Base-by-base conservation (phyloP, 2,113 vertebrate species). In the Spea multiplicata region DNA sequence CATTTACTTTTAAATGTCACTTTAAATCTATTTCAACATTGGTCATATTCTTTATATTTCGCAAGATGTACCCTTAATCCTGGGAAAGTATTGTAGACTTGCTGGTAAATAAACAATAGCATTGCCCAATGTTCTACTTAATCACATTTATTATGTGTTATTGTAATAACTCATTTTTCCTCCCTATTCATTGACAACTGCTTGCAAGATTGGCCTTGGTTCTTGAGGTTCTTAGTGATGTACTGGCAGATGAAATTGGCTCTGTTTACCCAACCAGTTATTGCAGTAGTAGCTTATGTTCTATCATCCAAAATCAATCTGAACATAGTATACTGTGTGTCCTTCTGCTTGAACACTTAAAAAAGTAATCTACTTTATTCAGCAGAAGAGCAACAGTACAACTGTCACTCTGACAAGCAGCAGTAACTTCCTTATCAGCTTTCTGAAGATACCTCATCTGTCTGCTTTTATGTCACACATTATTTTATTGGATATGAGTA, bases 401-500 rank as follows among this genome's bases (percentile, higher is more conserved):
- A 12, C 55, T 59, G 55, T 59, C 55, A 59, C 12, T 5, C 10
- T 59, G 55, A 59, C 55, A 59, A 59, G 55, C 4, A 59, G 55
- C 55, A 59, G 55, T 9, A 12, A 71, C 68, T 57, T 79, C 55
- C 55, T 59, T 59, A 59, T 59, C 55, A 53, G 52, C 81, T 82
- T 81, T 78, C 81, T 81, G 80, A 83, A 81, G 62, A 80, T 85
- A 67, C 8, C 82, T 86, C 44, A 8, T 59, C 55, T 13, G 71
- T 16, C 0, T 8, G n/a, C 68, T 78, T 44, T 82, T 59, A 59
- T 59, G 55, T 12, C 55, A 59, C 55, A 59, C 4, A 59, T 59
- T 13, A 59, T 59, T 59, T 59, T 59, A 59, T 59, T 59, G 55
- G 14, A 59, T 12, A 59, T 75, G 78, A 66, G 81, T 85, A 87